Percentiles rank a stretch among this genome's conserved stretches.
phyloP scores from a whole-genome alignment of 2,797 vertebrate genomes.

The Tapirus indicus region DNA sequence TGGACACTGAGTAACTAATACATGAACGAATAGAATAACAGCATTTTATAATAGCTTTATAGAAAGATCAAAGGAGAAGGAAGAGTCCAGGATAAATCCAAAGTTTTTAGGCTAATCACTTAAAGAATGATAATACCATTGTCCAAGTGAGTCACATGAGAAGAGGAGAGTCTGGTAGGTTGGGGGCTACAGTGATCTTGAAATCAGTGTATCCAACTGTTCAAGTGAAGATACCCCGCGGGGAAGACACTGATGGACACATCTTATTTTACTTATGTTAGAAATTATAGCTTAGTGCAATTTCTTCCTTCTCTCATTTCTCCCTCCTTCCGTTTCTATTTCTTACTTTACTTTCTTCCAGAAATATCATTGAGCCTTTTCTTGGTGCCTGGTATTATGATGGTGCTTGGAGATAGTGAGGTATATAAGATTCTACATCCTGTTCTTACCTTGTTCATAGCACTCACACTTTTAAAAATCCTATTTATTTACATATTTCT shows the following conservation, averaged over 20 bases:
- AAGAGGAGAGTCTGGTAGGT: neutral
- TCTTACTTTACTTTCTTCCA: neutral
- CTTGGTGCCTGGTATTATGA: neutral
- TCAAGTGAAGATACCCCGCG: neutral
- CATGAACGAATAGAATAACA: neutral
- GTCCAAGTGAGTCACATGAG: neutral
- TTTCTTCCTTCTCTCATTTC: neutral
- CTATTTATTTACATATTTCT: neutral
- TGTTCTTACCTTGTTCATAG: neutral
- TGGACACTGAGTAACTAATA: neutral
- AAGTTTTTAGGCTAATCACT: neutral
- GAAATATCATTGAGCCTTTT: neutral
- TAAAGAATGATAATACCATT: neutral
- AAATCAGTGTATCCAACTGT: neutral
- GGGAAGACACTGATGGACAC: neutral
- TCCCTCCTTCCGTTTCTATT: neutral
- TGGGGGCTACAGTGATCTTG: neutral
- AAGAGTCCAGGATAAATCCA: neutral
- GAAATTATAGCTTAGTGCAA: neutral
- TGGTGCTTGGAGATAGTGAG: neutral
- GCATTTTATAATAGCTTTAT: neutral
- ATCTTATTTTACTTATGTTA: neutral
- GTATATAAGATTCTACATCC: neutral
- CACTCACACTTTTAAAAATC: neutral
- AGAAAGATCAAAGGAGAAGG: neutral